Base-by-base conservation (phyloP, 2,888 invertebrate species). In the Cosmorhoe ocellata region DNA sequence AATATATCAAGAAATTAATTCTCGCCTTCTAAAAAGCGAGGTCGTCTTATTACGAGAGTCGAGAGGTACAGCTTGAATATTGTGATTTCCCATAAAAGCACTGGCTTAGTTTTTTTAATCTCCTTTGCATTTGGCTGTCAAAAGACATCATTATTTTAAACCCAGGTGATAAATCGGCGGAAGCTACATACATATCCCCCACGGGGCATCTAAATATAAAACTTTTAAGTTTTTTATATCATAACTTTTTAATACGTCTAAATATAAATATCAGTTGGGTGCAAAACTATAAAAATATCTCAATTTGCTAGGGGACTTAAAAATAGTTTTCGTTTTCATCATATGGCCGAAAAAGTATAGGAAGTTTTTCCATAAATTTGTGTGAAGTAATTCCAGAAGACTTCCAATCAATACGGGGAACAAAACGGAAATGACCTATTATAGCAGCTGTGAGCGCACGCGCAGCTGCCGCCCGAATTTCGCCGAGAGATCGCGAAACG, bases 401-500 rank as follows among this genome's bases (percentile, higher is more conserved):
- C 36, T 30, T 65, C 69, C 63, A 62, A 68, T 61, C 65, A 63
- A 63, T 62, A 64, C 66, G 66, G 71, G 66, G 71, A 68, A 72
- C 75, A 71, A 74, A 83, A 67, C 83, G 89, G 89, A 90, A 86
- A 79, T 82, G 75, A 78, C 76, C 86, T 84, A 89, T 89, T 87
- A 87, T 71, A 79, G 78, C 82, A 78, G 79, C 74, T 78, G 81
- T 75, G 65, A 64, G 76, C 74, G 78, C 79, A 63, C 65, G 77
- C 77, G 77, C 88, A 88, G 88, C 89, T 87, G 89, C 81, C 73
- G 73, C 65, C 83, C 86, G 80, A 87, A 88, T 80, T 87, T 86
- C 79, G 81, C 79, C 76, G 81, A 76, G 81, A 86, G 87, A 83
- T 90, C 89, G 89, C 89, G 82, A 88, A 88, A 86, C 81, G 79